Evolutionary conservation across 2,113 vertebrate genomes (phyloP).

Genomic region (Pao palembangensis): DNA sequence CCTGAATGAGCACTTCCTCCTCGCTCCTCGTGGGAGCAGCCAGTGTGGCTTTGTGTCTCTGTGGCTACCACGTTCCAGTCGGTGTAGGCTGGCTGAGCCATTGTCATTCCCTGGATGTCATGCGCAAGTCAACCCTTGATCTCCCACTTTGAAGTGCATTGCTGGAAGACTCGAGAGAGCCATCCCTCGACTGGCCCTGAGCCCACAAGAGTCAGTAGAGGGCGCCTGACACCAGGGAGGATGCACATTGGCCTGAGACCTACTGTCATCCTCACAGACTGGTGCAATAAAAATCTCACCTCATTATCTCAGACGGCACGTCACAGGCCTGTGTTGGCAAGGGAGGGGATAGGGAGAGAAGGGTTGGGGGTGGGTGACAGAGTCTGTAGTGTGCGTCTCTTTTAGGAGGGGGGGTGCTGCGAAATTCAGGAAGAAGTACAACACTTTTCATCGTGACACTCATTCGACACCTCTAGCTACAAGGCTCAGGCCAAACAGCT

Average conservation of each 20-base stretch:
- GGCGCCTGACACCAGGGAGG: slow-evolving; percentile 59
- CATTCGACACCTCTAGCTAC: slow-evolving; percentile 50
- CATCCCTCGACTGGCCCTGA: neutral
- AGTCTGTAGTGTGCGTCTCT: slow-evolving; percentile 26
- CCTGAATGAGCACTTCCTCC: slow-evolving; percentile 55
- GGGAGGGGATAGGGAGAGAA: slow-evolving; percentile 59
- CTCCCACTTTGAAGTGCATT: slow-evolving; percentile 76
- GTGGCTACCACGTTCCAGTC: slow-evolving; percentile 53
- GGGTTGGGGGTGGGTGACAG: slow-evolving; percentile 34
- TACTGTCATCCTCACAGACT: slow-evolving; percentile 51
- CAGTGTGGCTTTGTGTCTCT: slow-evolving; percentile 62
- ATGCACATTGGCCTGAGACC: neutral
- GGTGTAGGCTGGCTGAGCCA: slow-evolving; percentile 60
- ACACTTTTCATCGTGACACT: slow-evolving; percentile 45
- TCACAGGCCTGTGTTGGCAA: slow-evolving; percentile 69
- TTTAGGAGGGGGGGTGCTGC: slow-evolving; percentile 39
- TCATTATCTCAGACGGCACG: slow-evolving; percentile 78
- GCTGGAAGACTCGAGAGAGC: slow-evolving; percentile 28
- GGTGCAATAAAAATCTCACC: slow-evolving; percentile 79
- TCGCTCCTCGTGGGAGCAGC: slow-evolving; percentile 56
- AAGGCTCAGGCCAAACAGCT: slow-evolving; percentile 48
- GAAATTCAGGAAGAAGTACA: slow-evolving; percentile 34
- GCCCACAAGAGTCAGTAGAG: slow-evolving; percentile 59
- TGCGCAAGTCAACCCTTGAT: slow-evolving; percentile 74
- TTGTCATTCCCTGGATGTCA: slow-evolving; percentile 78